These are phyloP conservation scores for Adineta ricciae DNA, from an alignment of 2,888 invertebrate species.

Conservation along the genomic window DNA sequence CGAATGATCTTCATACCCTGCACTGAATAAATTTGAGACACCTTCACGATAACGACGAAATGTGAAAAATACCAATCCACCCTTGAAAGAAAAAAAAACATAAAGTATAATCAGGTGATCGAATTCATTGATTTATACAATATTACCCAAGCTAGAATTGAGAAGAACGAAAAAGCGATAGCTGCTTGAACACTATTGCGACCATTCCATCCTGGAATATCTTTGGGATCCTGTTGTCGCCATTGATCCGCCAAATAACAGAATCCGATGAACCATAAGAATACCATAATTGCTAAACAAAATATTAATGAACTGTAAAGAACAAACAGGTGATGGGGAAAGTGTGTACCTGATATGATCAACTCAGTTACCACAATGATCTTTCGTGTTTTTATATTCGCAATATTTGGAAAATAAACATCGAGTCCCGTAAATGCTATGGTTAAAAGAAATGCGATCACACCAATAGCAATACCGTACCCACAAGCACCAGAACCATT, in stretches of 20 bases:
- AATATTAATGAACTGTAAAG: not conserved
- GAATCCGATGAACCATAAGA: constrained; percentile 87
- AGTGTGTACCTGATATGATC: constrained; percentile 69
- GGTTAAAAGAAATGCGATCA: constrained; percentile 72
- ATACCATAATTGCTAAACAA: constrained; percentile 76
- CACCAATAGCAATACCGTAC: constrained; percentile 70
- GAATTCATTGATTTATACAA: too few species aligned
- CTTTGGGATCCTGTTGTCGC: constrained; percentile 57
- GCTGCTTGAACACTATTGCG: constrained; percentile 76
- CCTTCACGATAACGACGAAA: constrained; percentile 17
- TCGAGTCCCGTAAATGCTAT: constrained; percentile 73
- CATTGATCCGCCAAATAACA: constrained; percentile 85
- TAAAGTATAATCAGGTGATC: too few species aligned
- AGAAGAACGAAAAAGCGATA: constrained; percentile 89
- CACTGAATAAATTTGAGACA: not conserved
- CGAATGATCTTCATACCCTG: not conserved
- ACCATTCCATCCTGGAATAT: constrained; percentile 51
- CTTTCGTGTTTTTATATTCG: constrained; percentile 90
- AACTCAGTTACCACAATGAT: constrained; percentile 85
- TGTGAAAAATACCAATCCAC: not conserved
- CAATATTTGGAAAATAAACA: constrained; percentile 90
- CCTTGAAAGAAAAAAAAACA: not conserved
- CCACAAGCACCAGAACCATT: constrained; percentile 79
- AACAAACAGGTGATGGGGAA: not conserved
- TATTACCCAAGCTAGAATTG: constrained; percentile 89